Evolutionary conservation across 2,113 vertebrate species (phyloP).

Genomic region (Plecotus auritus): DNA sequence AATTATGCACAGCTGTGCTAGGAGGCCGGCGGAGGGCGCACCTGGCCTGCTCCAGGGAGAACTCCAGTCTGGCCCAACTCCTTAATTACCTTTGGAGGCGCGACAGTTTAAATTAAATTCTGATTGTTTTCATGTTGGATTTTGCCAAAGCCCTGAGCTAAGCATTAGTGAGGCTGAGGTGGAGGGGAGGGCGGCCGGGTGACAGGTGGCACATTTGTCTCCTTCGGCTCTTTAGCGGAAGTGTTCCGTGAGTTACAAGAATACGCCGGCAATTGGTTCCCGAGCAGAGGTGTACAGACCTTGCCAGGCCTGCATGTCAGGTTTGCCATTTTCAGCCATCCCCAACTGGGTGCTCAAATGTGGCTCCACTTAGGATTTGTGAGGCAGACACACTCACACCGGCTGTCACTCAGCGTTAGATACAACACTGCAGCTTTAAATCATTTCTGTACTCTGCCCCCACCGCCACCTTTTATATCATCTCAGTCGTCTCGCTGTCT

Average conservation of each 20-base stretch:
- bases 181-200: neutral
- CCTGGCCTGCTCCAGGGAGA: neutral
- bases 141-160: slow-evolving; percentile 30
- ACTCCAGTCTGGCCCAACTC: slow-evolving; percentile 14
- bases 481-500: neutral
- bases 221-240: slow-evolving; percentile 2
- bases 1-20: slow-evolving; percentile 45
- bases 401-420: neutral
- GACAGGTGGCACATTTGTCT: neutral
- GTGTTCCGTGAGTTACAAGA: neutral
- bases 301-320: neutral
- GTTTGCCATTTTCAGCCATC: slow-evolving; percentile 46
- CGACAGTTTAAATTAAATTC: slow-evolving; percentile 57
- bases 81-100: slow-evolving; percentile 63
- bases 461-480: neutral
- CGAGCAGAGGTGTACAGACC: slow-evolving; percentile 28
- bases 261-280: slow-evolving; percentile 56
- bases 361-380: neutral
- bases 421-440: neutral
- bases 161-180: neutral
- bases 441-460: neutral
- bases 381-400: neutral
- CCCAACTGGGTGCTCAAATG: neutral
- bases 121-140: slow-evolving; percentile 62
- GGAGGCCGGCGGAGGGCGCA: neutral